A percentile compares a stretch with the other conserved stretches of the same genome.
phyloP scores from a whole-genome alignment of 2,888 invertebrate genomes.

The Xylocampa areola region DNA sequence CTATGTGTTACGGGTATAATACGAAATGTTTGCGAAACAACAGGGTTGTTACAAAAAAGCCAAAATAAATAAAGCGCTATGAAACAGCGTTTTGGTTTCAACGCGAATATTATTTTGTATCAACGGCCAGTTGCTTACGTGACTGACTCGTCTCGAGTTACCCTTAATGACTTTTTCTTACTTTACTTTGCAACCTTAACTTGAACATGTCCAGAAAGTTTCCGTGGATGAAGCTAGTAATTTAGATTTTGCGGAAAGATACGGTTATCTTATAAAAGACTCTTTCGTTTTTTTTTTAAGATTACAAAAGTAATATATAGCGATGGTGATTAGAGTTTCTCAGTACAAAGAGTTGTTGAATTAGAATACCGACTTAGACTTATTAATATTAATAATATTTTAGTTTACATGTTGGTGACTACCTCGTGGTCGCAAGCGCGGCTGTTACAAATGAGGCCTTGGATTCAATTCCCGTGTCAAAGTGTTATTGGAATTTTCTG shows the following conservation, averaged over 20 bases:
- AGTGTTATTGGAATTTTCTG: too few relatives aligned
- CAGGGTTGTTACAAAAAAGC: conserved; percentile 6
- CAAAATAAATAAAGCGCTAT: conserved; percentile 21
- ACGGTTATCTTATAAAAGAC: conserved; percentile 15
- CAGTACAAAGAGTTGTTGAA: too few relatives aligned
- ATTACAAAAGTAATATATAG: not conserved
- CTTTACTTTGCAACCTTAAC: conserved; percentile 25
- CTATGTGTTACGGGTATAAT: too few relatives aligned
- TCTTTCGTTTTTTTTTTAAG: conserved; percentile 4
- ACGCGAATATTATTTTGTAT: conserved; percentile 22
- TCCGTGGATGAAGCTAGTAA: conserved; percentile 16
- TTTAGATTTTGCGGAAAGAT: conserved; percentile 36
- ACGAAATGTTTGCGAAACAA: too few relatives aligned
- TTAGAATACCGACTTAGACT: too few relatives aligned
- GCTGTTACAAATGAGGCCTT: too few relatives aligned
- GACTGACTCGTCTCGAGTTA: conserved; percentile 20
- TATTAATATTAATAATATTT: too few relatives aligned
- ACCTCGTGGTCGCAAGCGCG: too few relatives aligned
- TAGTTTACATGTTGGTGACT: too few relatives aligned
- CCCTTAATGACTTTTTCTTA: conserved; percentile 41
- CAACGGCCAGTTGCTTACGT: conserved; percentile 23
- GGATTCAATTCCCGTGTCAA: too few relatives aligned
- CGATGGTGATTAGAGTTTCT: too few relatives aligned
- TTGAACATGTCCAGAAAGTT: conserved; percentile 33
- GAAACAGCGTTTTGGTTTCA: conserved; percentile 42